A percentile compares a stretch with the other conserved stretches of the same genome.
Evolutionary conservation across 2,113 vertebrate genomes (phyloP).

Genomic region (Formicarius rufipectus): DNA sequence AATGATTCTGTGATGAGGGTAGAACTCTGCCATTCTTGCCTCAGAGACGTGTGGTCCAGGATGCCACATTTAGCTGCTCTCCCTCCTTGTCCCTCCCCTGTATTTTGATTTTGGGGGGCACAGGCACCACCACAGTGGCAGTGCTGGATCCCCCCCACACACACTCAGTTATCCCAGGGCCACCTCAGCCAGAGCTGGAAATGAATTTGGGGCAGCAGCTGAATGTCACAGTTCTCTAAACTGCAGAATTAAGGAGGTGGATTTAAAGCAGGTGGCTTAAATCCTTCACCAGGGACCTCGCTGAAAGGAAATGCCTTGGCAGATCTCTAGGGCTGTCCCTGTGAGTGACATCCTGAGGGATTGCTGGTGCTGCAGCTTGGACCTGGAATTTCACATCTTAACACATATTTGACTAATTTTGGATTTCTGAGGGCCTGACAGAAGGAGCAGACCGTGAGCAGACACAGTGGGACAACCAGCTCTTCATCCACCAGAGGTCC

Average conservation of each 20-base stretch:
- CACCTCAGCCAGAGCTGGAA: not conserved
- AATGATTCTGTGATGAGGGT: not conserved
- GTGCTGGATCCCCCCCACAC: not conserved
- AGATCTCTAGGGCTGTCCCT: not conserved
- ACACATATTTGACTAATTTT: not conserved
- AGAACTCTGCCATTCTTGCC: not conserved
- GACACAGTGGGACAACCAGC: not conserved
- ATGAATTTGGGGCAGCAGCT: not conserved
- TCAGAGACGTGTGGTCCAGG: not conserved
- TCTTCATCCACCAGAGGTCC: not conserved
- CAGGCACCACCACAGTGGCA: not conserved
- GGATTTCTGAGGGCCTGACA: not conserved
- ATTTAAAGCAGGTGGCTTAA: conserved; percentile 30
- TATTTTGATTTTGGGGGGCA: not conserved
- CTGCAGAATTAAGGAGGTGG: not conserved
- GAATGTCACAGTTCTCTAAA: not conserved
- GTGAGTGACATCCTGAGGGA: not conserved
- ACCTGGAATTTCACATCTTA: not conserved
- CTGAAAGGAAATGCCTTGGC: conserved; percentile 22
- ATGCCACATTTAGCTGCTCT: not conserved
- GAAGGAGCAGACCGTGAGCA: not conserved
- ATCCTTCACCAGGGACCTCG: not conserved
- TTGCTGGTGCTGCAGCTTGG: not conserved
- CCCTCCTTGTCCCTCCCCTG: not conserved
- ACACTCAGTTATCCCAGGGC: not conserved